phyloP scores from a whole-genome alignment of 2,113 vertebrate genomes.

The Panthera leo region DNA sequence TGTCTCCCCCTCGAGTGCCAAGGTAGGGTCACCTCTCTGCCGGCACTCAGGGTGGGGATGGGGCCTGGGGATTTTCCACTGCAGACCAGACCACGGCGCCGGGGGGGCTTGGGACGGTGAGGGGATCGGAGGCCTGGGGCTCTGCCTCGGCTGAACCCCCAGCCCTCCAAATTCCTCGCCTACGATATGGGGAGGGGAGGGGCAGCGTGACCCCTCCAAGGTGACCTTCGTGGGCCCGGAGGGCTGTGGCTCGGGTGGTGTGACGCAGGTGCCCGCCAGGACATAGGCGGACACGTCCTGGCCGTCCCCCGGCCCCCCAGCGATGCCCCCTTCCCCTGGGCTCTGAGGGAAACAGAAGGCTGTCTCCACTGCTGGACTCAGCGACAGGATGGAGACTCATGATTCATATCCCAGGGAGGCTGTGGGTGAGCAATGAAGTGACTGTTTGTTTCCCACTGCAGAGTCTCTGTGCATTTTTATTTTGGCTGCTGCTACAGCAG shows the following conservation, averaged over 20 bases:
- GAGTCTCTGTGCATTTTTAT: conserved; percentile 85
- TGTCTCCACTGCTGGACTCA: background rate
- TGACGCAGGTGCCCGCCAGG: accelerated
- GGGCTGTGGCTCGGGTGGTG: accelerated
- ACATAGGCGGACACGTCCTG: accelerated
- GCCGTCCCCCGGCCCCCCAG: accelerated
- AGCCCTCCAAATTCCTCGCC: background rate
- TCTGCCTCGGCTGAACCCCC: background rate
- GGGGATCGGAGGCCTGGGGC: background rate
- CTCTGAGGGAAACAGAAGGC: background rate
- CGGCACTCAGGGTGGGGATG: background rate
- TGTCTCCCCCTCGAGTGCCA: conserved; percentile 85
- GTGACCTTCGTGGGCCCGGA: accelerated
- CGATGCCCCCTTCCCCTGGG: accelerated
- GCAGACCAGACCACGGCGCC: background rate
- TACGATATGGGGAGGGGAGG: background rate
- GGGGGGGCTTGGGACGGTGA: background rate
- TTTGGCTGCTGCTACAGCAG: conserved; percentile 89
- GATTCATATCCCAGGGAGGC: background rate
- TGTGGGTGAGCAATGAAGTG: background rate
- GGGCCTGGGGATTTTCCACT: background rate
- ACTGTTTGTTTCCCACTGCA: conserved; percentile 58
- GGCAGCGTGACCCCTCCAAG: background rate
- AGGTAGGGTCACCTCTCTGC: conserved; percentile 76
- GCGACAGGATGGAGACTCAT: background rate